Percentiles rank a stretch among this genome's conserved stretches.
phyloP scores from a whole-genome alignment of 2,888 invertebrate species.

The Aporophyla lueneburgensis region DNA sequence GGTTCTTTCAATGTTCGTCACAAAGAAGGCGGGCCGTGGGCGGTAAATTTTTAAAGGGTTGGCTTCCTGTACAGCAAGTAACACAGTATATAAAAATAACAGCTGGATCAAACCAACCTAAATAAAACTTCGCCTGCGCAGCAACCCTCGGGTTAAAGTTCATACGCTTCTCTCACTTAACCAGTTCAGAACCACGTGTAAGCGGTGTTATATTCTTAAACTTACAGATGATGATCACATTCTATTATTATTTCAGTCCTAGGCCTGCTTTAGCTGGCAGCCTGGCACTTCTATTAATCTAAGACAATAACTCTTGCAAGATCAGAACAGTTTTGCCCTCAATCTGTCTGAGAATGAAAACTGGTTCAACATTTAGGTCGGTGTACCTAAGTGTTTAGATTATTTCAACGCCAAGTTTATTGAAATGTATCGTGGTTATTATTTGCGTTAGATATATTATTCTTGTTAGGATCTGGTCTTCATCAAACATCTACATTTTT shows the following conservation, averaged over 20 bases:
- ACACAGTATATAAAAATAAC: conserved; percentile 17
- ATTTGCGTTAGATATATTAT: conserved; percentile 10
- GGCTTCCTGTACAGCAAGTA: neutral
- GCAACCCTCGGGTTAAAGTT: neutral
- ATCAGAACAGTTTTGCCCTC: conserved; percentile 49
- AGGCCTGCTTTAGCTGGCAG: conserved; percentile 16
- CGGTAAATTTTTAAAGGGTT: conserved; percentile 12
- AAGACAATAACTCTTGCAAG: conserved; percentile 42
- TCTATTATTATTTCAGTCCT: conserved; percentile 17
- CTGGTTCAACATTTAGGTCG: conserved; percentile 43
- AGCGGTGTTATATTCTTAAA: neutral
- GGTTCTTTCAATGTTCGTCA: conserved; percentile 1
- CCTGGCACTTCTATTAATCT: conserved; percentile 21
- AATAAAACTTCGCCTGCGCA: neutral
- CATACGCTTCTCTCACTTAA: neutral
- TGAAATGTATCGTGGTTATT: conserved; percentile 31
- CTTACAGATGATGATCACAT: neutral
- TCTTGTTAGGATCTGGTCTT: neutral
- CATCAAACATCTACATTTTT: neutral
- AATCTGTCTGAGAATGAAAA: conserved; percentile 50
- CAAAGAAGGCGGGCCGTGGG: neutral
- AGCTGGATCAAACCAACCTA: neutral
- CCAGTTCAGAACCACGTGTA: conserved; percentile 6
- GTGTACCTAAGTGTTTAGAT: conserved; percentile 42
- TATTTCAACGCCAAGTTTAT: conserved; percentile 49